phyloP scores from a whole-genome alignment of 2,888 invertebrate species.

The Agonopterix subpropinquella region DNA sequence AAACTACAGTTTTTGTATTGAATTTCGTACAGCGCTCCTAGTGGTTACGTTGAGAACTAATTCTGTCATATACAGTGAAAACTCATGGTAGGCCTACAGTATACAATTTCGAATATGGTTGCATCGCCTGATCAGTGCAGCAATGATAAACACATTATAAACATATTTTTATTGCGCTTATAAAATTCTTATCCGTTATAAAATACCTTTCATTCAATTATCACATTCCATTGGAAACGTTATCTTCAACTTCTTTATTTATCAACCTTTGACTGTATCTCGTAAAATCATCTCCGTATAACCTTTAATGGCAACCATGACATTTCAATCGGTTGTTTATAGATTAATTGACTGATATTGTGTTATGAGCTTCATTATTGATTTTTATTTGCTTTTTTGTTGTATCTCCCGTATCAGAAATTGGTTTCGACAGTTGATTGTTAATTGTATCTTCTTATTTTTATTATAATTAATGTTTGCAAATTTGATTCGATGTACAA shows the following conservation, averaged over 20 bases:
- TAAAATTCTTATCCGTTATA: no score
- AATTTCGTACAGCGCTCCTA: no score
- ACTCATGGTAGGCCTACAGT: no score
- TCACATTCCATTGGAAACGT: conserved; percentile 4
- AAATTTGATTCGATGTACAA: no score
- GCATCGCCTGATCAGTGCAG: no score
- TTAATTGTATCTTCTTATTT: neutral
- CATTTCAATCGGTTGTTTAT: conserved; percentile 24
- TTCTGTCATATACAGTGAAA: no score
- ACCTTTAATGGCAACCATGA: conserved; percentile 20
- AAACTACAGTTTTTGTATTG: no score
- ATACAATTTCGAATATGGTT: no score
- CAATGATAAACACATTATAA: no score
- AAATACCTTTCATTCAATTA: conserved; percentile 5
- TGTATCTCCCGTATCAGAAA: neutral
- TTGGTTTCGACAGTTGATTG: neutral
- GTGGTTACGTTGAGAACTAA: no score
- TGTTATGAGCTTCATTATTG: conserved; percentile 13
- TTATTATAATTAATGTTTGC: neutral
- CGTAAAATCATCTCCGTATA: conserved; percentile 6
- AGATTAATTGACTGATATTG: conserved; percentile 21
- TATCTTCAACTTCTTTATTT: conserved; percentile 4
- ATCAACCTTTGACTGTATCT: conserved; percentile 7
- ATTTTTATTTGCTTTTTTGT: conserved; percentile 1
- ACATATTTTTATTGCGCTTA: no score